phyloP scores from a whole-genome alignment of 2,888 invertebrate genomes.

The Drosophila nigritarsus region DNA sequence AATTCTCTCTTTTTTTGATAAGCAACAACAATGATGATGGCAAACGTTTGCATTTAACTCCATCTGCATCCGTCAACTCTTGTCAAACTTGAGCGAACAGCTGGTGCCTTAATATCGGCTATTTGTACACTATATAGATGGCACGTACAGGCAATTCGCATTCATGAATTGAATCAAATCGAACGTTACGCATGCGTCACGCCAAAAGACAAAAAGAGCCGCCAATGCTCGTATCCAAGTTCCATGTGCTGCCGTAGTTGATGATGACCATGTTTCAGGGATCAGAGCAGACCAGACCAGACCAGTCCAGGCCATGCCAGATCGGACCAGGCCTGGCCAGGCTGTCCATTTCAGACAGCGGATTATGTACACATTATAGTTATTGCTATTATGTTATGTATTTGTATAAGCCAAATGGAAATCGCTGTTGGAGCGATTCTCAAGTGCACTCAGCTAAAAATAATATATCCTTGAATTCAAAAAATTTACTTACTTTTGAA shows the following conservation, averaged over 20 bases:
- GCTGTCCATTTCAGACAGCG: constrained; percentile 49
- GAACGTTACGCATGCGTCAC: constrained; percentile 81
- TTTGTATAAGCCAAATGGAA: constrained; percentile 70
- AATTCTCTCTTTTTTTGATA: not conserved
- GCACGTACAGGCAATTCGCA: constrained; percentile 74
- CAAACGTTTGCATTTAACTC: constrained; percentile 22
- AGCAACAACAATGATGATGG: not conserved
- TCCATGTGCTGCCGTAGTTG: constrained; percentile 48
- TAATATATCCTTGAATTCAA: not conserved
- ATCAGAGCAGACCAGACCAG: constrained; percentile 14
- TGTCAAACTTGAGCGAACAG: constrained; percentile 5
- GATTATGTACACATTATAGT: constrained; percentile 70
- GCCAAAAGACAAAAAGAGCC: constrained; percentile 75
- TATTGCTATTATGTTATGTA: constrained; percentile 75
- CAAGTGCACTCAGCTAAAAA: constrained; percentile 15
- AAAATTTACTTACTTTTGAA: not conserved
- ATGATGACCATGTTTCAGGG: constrained; percentile 13
- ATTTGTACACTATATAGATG: constrained; percentile 21
- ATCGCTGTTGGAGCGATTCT: constrained; percentile 65
- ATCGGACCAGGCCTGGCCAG: not conserved
- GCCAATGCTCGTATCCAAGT: constrained; percentile 39
- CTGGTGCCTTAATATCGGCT: constrained; percentile 29
- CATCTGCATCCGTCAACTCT: constrained; percentile 14
- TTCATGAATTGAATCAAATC: constrained; percentile 81
- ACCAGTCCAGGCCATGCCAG: not conserved